Evolutionary conservation across 1,140 invertebrate species (phyloP).

Genomic region (Drosophila nigrodunni): DNA sequence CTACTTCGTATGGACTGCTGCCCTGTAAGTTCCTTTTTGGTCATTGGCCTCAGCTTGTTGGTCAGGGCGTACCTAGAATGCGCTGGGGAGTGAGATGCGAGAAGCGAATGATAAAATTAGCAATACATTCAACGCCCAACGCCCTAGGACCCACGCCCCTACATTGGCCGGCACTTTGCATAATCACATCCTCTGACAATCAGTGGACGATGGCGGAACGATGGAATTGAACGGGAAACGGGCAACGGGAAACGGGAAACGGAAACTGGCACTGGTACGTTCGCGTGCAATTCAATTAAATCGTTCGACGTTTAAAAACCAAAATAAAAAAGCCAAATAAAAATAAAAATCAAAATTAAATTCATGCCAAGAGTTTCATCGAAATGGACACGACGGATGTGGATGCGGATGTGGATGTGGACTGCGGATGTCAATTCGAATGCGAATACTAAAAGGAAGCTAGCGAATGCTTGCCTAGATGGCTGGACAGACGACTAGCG

Average conservation of each 20-base stretch:
- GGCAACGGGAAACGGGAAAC: conserved; percentile 7
- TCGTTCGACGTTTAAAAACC: conserved; percentile 69
- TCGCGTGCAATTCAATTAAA: conserved; percentile 68
- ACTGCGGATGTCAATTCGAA: conserved; percentile 8
- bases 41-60: conserved; percentile 1
- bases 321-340: conserved; percentile 67
- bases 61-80: not conserved
- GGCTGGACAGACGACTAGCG: not conserved
- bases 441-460: conserved; percentile 18
- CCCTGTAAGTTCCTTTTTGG: not conserved
- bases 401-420: conserved; percentile 2
- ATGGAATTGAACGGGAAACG: conserved; percentile 1
- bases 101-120: conserved; percentile 41
- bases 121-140: conserved; percentile 21
- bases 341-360: conserved; percentile 79
- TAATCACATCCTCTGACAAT: conserved; percentile 28
- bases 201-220: not conserved
- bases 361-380: conserved; percentile 52
- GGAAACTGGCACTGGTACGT: conserved; percentile 21
- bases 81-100: not conserved
- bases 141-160: too few species aligned
- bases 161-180: conserved; percentile 46
- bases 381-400: conserved; percentile 23
- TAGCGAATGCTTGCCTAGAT: not conserved
- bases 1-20: not conserved